Conservation (phyloP, 2,888 invertebrate genomes). For the Drosophila pseudotalamancana region DNA sequence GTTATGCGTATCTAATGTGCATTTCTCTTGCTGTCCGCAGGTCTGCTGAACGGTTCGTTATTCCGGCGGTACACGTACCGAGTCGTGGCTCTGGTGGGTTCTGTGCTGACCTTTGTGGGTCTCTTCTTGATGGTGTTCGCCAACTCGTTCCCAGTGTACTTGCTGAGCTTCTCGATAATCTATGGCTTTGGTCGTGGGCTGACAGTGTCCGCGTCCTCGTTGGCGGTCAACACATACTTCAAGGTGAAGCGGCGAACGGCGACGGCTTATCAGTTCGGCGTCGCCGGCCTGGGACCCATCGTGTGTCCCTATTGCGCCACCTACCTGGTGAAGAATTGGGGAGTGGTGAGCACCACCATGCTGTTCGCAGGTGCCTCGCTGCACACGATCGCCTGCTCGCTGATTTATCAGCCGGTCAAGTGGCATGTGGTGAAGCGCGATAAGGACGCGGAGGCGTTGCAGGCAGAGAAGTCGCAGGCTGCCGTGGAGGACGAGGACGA, state of each 20-base stretch:
- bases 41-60: constrained; percentile 89
- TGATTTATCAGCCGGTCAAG: constrained; percentile 90
- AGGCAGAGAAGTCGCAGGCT: constrained; percentile 61
- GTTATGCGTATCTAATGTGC: not conserved
- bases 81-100: constrained; percentile 88
- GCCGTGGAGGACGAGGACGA: constrained; percentile 85
- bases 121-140: constrained; percentile 87
- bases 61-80: constrained; percentile 89
- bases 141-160: constrained; percentile 87
- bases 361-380: constrained; percentile 88
- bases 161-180: constrained; percentile 81
- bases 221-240: constrained; percentile 91
- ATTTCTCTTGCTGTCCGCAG: constrained; percentile 53
- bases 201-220: constrained; percentile 88
- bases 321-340: constrained; percentile 86
- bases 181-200: constrained; percentile 87
- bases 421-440: constrained; percentile 88
- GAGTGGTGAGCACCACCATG: constrained; percentile 88
- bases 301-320: constrained; percentile 90
- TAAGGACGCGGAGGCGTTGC: constrained; percentile 65
- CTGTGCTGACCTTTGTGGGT: constrained; percentile 86
- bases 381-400: constrained; percentile 88
- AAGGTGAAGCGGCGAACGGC: constrained; percentile 89
- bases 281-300: constrained; percentile 90
- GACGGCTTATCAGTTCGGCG: constrained; percentile 89